Evolutionary conservation across 2,797 vertebrate genomes (phyloP).

Genomic region (Scomberomorus guttatus): DNA sequence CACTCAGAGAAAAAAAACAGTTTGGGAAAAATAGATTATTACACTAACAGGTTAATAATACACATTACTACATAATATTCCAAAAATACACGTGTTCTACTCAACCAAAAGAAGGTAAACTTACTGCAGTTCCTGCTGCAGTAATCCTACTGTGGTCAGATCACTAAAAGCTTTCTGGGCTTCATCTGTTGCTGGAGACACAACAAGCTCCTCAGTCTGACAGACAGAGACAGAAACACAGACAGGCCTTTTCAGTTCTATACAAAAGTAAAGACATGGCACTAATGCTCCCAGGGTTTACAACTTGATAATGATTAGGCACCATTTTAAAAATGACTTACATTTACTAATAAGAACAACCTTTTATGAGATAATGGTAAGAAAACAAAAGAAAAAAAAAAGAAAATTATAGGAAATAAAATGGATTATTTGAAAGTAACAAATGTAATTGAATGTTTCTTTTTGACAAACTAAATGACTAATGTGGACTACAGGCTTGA

Average conservation of each 20-base stretch:
- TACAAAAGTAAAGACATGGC: neutral
- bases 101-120: conserved; percentile 50
- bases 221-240: conserved; percentile 28
- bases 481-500: no score
- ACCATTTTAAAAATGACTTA: no score
- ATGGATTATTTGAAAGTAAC: no score
- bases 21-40: neutral
- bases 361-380: no score
- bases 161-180: conserved; percentile 82
- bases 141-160: conserved; percentile 77
- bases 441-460: no score
- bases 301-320: no score
- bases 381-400: no score
- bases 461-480: no score
- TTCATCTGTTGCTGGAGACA: conserved; percentile 78
- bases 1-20: neutral
- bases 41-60: neutral
- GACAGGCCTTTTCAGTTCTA: conserved; percentile 1
- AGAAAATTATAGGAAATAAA: no score
- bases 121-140: conserved; percentile 89
- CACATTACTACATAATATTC: neutral
- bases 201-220: conserved; percentile 69
- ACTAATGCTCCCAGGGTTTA: neutral
- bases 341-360: no score
- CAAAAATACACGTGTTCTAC: neutral